Percentiles rank a stretch among this genome's conserved stretches.
Evolutionary conservation across 2,113 vertebrate species (phyloP).

Genomic region (Hyperoodon ampullatus): DNA sequence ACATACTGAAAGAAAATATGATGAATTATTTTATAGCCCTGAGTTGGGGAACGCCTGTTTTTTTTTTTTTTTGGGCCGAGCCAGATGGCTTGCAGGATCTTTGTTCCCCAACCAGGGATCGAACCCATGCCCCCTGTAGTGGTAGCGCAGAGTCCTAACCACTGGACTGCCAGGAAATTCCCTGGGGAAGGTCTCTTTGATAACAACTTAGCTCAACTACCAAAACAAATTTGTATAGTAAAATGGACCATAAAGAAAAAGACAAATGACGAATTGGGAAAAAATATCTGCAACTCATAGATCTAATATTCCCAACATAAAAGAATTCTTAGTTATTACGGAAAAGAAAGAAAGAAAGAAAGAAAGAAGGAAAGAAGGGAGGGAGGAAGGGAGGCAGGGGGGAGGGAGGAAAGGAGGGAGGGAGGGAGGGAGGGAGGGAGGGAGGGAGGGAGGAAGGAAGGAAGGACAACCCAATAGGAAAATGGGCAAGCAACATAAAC

Average conservation of each 20-base stretch:
- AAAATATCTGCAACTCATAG: not conserved
- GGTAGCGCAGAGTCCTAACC: no score
- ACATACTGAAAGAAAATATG: not conserved
- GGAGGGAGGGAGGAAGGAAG: no score
- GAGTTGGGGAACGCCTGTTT: not conserved
- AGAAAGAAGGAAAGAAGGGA: accelerated
- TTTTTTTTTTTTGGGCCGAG: no score
- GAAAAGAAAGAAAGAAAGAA: not conserved
- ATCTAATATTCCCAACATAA: not conserved
- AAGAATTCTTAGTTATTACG: not conserved
- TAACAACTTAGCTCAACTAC: not conserved
- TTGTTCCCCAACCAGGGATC: no score
- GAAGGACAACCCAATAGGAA: not conserved
- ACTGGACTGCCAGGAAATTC: no score
- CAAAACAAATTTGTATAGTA: not conserved
- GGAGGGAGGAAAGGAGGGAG: accelerated
- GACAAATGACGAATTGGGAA: not conserved
- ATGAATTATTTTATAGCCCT: not conserved
- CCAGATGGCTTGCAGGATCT: no score
- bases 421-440: no score
- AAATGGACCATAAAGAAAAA: conserved; percentile 24
- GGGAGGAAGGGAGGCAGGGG: no score
- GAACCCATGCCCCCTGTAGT: no score
- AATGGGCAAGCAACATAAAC: not conserved
- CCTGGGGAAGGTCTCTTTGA: not conserved